phyloP scores from a whole-genome alignment of 2,113 vertebrate species.

The Cettia cetti region DNA sequence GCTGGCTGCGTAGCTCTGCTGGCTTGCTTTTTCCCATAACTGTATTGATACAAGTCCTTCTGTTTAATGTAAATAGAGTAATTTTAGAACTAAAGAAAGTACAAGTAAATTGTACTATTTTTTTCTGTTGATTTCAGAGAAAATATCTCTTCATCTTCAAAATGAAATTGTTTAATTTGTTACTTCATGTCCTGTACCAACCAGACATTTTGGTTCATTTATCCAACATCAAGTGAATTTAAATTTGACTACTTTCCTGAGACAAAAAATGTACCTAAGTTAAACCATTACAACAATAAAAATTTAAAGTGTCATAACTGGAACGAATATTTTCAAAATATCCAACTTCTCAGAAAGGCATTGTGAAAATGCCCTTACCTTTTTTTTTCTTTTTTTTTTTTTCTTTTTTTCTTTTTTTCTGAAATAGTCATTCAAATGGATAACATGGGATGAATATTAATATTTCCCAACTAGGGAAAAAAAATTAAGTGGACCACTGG shows the following conservation, averaged over 20 bases:
- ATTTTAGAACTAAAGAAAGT: not conserved
- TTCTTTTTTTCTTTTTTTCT: not conserved
- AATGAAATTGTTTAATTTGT: not conserved
- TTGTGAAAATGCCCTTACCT: not conserved
- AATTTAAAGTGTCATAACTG: not conserved
- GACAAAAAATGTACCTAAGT: not conserved
- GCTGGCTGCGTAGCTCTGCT: slow-evolving; percentile 2
- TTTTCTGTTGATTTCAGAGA: not conserved
- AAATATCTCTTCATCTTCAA: not conserved
- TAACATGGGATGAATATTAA: not conserved
- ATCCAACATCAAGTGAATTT: not conserved
- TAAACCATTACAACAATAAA: not conserved
- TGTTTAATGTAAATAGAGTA: not conserved
- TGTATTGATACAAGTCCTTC: not conserved
- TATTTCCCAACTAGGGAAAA: not conserved
- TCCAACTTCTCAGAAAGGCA: not conserved
- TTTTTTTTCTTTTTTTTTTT: not conserved
- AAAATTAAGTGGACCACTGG: not conserved
- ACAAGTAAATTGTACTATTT: not conserved
- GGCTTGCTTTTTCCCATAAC: not conserved
- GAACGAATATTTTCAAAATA: not conserved
- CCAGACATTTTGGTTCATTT: not conserved
- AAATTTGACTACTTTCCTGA: not conserved
- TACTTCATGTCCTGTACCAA: not conserved
- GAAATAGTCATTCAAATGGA: not conserved